Evolutionary conservation across 2,888 invertebrate species (phyloP), one percentile per base, ranked within the genome.

Genomic region (Hydrotaea diabolus): DNA sequence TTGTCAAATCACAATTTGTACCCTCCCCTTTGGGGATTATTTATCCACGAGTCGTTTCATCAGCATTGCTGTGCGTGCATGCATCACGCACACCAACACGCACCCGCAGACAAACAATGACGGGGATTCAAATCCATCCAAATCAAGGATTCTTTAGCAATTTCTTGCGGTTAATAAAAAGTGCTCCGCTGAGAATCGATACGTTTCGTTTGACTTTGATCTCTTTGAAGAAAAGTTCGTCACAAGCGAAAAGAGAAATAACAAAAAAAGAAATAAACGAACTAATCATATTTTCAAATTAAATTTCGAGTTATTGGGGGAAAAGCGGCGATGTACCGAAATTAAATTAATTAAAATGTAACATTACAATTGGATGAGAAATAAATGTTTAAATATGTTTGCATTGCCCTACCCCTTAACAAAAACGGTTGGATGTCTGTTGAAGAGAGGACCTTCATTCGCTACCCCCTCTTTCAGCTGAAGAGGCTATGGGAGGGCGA

Each of bases 271-370:
- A 2, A 62, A 31, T 31, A 17, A 17, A 36, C 66, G 19, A 17
- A 23, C 43, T 21, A 69, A 69, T 75, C 46, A 75, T 59, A 76
- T 79, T 62, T 77, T 53, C 17, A 74, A 79, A 82, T 77, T 80
- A 73, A 72, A 66, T 75, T 81, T 59, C 13, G 26, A 23, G 2
- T 69, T 79, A 31, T 82, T 71, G 39, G 80, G 64, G 80, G 43
- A 46, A 53, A 71, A 76, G 73, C 15, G 15, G 59, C n/a, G n/a
- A n/a, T 43, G 64, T 11, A 43, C 57, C 49, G 21, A 78, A 84
- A 75, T 59, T 74, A 74, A 80, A 76, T 69, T 78, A 84, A 84
- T 84, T 84, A 84, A 82, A 77, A 77, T 82, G 82, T 77, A 77
- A 72, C 74, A 80, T 77, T 64, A 77, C 79, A 80, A 79, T 81